Evolutionary conservation across 2,888 invertebrate genomes (phyloP).

Genomic region (Drosophila histrio): DNA sequence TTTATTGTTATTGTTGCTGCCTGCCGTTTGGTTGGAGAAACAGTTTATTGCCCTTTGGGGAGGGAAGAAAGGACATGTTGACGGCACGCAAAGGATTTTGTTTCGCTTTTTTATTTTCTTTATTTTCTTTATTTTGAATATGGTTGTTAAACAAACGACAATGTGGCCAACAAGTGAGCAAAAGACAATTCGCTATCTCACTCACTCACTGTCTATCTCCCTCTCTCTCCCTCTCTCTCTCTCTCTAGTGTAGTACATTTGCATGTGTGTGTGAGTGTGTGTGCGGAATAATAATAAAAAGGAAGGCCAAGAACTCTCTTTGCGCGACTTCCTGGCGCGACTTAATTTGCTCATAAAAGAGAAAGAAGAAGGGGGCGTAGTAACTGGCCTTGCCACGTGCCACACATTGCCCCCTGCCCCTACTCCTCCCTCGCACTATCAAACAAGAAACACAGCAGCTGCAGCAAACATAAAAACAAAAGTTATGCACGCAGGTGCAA

Average conservation of each 20-base stretch:
- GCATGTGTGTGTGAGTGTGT: constrained; percentile 34
- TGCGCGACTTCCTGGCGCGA: constrained; percentile 70
- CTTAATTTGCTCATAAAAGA: constrained; percentile 64
- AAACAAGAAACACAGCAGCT: constrained; percentile 49
- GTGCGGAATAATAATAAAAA: constrained; percentile 49
- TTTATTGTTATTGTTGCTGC: constrained; percentile 53
- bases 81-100: constrained; percentile 77
- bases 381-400: constrained; percentile 68
- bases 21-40: constrained; percentile 26
- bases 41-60: constrained; percentile 79
- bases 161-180: constrained; percentile 49
- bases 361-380: not conserved
- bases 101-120: constrained; percentile 21
- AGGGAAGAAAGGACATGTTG: constrained; percentile 57
- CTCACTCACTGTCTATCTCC: constrained; percentile 1
- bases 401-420: not conserved
- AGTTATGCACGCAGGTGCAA: constrained; percentile 48
- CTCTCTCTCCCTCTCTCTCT: not conserved
- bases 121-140: constrained; percentile 22
- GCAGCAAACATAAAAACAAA: constrained; percentile 42
- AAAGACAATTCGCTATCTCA: constrained; percentile 22
- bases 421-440: not conserved
- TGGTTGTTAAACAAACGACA: constrained; percentile 50
- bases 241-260: not conserved
- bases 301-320: constrained; percentile 37